A percentile compares a stretch with the other conserved stretches of the same genome.
Evolutionary conservation across 2,113 vertebrate genomes (phyloP).

Genomic region (Dromiciops gliroides): DNA sequence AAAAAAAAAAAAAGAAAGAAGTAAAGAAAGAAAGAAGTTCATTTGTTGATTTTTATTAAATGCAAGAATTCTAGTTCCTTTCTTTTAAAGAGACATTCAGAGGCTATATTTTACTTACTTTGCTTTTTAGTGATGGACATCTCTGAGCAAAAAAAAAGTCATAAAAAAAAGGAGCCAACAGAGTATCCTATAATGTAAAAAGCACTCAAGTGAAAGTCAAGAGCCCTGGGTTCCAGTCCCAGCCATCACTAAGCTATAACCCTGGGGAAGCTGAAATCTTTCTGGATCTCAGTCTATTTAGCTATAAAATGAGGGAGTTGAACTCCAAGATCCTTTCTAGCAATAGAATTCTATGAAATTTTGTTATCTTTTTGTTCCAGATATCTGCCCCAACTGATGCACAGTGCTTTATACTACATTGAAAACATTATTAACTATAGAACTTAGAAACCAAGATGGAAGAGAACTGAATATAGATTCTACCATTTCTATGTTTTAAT

Average conservation of each 20-base stretch:
- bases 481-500: constrained; percentile 7
- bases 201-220: neutral
- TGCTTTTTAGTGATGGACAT: neutral
- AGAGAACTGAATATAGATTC: neutral
- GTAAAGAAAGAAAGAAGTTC: neutral
- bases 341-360: neutral
- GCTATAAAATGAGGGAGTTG: neutral
- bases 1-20: no score
- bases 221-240: neutral
- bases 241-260: neutral
- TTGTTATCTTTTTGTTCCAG: neutral
- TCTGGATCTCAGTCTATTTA: neutral
- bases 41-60: neutral
- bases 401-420: neutral
- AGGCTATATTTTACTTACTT: neutral
- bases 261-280: neutral
- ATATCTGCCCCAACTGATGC: neutral
- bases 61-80: neutral
- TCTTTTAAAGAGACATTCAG: neutral
- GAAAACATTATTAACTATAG: neutral
- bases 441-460: neutral
- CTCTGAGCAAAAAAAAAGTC: neutral
- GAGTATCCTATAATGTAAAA: neutral
- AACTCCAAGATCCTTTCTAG: neutral
- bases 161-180: neutral